A percentile compares a stretch with the other conserved stretches of the same genome.
phyloP scores from a whole-genome alignment of 2,888 invertebrate species.

The Xiphydria camelus region DNA sequence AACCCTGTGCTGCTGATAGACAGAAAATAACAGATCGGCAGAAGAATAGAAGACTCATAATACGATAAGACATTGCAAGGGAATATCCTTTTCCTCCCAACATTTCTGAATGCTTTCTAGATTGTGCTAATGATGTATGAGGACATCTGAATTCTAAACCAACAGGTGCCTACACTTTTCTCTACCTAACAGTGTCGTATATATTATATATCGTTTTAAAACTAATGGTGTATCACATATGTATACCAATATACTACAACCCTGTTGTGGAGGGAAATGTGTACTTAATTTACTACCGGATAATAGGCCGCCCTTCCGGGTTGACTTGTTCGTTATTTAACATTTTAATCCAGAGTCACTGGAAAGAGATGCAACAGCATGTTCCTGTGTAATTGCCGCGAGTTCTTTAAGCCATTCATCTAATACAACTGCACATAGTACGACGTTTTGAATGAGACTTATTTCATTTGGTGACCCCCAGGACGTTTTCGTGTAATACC shows the following conservation, averaged over 20 bases:
- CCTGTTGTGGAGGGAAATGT: conserved; percentile 20
- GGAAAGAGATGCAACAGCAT: conserved; percentile 71
- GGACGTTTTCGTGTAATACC: conserved; percentile 38
- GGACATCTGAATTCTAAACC: too few species aligned
- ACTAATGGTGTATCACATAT: conserved; percentile 26
- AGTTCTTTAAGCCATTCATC: conserved; percentile 96
- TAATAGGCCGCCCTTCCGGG: conserved; percentile 9
- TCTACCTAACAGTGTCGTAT: too few species aligned
- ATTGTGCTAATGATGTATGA: too few species aligned
- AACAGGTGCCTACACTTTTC: too few species aligned
- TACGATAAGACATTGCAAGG: too few species aligned
- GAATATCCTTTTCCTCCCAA: too few species aligned
- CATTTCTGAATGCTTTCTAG: too few species aligned
- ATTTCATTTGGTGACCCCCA: conserved; percentile 49
- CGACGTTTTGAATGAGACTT: conserved; percentile 64
- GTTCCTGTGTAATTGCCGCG: conserved; percentile 92
- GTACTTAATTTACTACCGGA: conserved; percentile 9
- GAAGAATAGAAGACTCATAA: too few species aligned
- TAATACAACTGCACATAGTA: conserved; percentile 83
- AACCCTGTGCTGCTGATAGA: too few species aligned
- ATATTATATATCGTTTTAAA: conserved; percentile 5
- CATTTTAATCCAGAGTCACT: too few species aligned
- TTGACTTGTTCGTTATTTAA: too few species aligned
- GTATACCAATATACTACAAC: conserved; percentile 27
- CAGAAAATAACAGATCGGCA: too few species aligned